Evolutionary conservation across 2,888 invertebrate species (phyloP), one percentile per base, ranked within the genome.

Genomic region (Sacculina carcini): DNA sequence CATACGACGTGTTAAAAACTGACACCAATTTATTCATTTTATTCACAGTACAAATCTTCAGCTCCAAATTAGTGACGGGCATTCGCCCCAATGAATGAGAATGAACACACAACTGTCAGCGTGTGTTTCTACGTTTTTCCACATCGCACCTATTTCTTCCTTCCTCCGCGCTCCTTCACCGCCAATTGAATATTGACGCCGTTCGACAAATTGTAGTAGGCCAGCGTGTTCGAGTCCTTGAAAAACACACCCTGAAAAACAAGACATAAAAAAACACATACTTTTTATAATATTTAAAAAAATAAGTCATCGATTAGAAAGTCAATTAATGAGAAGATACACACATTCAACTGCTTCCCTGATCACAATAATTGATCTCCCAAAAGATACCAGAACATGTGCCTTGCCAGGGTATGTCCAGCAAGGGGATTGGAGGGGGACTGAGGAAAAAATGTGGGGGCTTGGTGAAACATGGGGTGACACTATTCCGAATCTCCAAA

Each of bases 91-190:
- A 34, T 16, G n/a, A 56, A 38, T 48, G 36, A 42, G 52, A 31
- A n/a, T n/a, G n/a, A n/a, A n/a, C n/a, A n/a, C n/a, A n/a, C n/a
- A n/a, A n/a, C n/a, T n/a, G n/a, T n/a, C n/a, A n/a, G n/a, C n/a
- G n/a, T n/a, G n/a, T n/a, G n/a, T n/a, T n/a, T n/a, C 19, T 36
- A 5, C 34, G 3, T 16, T 5, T 36, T 19, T n/a, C n/a, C 26
- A 14, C 24, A 14, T 21, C 19, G 28, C 16, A n/a, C 47, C 61
- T 79, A 96, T 65, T 94, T 94, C 69, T 94, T 98, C 52, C 94
- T 73, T 19, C 96, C 96, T 63, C 96, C 96, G 67, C 96, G 77
- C 67, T 98, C 96, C 67, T 98, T 98, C 51, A 94, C 75, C 64
- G 90, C 83, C 55, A 98, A 71, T 58, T 83, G 81, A 36, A 98